Evolutionary conservation across 2,888 invertebrate species (phyloP).

Genomic region (Scaptomyza polygonia): DNA sequence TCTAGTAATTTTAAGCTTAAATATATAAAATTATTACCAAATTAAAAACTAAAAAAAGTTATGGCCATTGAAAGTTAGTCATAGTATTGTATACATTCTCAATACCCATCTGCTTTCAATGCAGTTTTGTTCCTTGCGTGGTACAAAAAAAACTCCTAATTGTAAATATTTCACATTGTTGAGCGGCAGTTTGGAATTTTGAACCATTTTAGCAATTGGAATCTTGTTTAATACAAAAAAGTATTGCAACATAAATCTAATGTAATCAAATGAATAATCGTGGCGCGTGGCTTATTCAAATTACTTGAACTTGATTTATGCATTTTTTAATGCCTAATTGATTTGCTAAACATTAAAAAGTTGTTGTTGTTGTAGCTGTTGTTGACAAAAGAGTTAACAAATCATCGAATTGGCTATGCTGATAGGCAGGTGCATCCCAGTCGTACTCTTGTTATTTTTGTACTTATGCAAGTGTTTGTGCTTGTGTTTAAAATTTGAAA

Average conservation of each 20-base stretch:
- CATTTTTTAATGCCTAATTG: slow-evolving; percentile 71
- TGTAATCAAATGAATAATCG: slow-evolving; percentile 22
- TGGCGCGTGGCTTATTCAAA: slow-evolving; percentile 62
- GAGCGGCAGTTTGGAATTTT: not conserved
- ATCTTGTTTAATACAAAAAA: not conserved
- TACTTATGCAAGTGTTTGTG: slow-evolving; percentile 9
- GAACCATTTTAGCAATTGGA: not conserved
- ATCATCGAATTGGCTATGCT: slow-evolving; percentile 50
- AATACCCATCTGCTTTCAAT: too few species aligned
- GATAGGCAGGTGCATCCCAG: slow-evolving; percentile 49
- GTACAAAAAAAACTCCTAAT: too few species aligned
- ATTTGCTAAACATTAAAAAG: slow-evolving; percentile 53
- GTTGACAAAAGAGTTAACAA: slow-evolving; percentile 27
- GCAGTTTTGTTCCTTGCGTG: too few species aligned
- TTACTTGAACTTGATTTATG: slow-evolving; percentile 59
- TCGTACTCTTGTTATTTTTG: slow-evolving; percentile 20
- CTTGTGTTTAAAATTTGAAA: slow-evolving; percentile 59
- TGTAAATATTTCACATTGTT: too few species aligned
- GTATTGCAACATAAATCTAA: slow-evolving; percentile 40
- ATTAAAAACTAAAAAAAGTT: too few species aligned
- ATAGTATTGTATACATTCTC: too few species aligned
- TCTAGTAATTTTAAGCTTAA: too few species aligned
- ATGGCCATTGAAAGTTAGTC: too few species aligned
- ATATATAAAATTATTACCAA: too few species aligned
- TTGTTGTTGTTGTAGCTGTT: not conserved